Evolutionary conservation across 2,888 invertebrate species (phyloP).

Genomic region (Aporophyla nigra): DNA sequence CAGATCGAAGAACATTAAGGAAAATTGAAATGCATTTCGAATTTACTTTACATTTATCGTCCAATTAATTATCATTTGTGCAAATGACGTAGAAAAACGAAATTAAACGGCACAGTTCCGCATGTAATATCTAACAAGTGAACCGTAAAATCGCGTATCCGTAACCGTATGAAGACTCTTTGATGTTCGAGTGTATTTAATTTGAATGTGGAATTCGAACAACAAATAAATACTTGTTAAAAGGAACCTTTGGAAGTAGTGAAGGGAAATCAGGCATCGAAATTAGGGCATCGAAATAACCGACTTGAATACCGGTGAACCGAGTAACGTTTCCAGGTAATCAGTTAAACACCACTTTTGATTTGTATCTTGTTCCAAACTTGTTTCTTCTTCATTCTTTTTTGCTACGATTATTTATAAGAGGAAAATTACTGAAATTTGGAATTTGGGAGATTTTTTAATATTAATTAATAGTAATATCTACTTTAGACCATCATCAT

Average conservation of each 20-base stretch:
- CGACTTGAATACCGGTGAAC: background rate
- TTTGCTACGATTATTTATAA: background rate
- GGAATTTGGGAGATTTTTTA: background rate
- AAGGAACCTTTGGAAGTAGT: constrained; percentile 21
- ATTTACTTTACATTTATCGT: constrained; percentile 18
- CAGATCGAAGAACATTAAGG: constrained; percentile 3
- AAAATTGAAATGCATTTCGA: constrained; percentile 19
- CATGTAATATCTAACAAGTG: constrained; percentile 58
- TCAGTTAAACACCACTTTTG: background rate
- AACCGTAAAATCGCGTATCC: constrained; percentile 59
- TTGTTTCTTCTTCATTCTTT: no score
- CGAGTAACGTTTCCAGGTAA: constrained; percentile 1
- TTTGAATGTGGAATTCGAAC: constrained; percentile 46
- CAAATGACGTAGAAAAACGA: constrained; percentile 40
- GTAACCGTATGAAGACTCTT: constrained; percentile 50
- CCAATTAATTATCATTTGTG: constrained; percentile 29
- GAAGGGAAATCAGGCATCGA: constrained; percentile 25
- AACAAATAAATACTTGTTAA: constrained; percentile 39
- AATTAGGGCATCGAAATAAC: constrained; percentile 7
- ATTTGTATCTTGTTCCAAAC: no score
- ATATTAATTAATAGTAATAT: background rate
- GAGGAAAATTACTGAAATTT: background rate
- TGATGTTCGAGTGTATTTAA: constrained; percentile 59
- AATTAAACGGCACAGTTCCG: constrained; percentile 45
- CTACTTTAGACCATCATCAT: background rate